Evolutionary conservation across 1,140 invertebrate genomes (phyloP).

Genomic region (Drosophila bipectinata): DNA sequence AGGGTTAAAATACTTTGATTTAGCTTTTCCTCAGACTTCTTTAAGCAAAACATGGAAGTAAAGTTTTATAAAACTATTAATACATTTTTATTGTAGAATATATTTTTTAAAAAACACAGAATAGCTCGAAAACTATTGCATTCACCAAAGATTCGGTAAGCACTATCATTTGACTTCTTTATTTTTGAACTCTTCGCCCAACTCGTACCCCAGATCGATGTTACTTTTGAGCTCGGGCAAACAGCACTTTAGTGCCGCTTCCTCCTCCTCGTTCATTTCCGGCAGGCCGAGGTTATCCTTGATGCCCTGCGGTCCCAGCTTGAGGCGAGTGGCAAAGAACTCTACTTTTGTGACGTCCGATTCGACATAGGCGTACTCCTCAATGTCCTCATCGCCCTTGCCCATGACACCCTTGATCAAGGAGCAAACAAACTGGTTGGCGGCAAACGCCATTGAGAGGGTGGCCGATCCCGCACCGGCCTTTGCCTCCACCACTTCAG

Average conservation of each 20-base stretch:
- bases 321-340: constrained; percentile 96
- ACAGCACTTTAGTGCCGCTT: constrained; percentile 91
- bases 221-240: constrained; percentile 96
- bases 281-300: constrained; percentile 96
- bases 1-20: not conserved
- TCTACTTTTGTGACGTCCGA: constrained; percentile 93
- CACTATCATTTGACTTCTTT: not conserved
- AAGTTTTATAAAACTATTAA: too few species aligned
- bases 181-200: constrained; percentile 6
- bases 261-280: constrained; percentile 92
- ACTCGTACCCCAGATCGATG: constrained; percentile 95
- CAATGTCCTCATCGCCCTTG: constrained; percentile 88
- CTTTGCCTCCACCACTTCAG: constrained; percentile 99
- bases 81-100: not conserved
- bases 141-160: too few species aligned
- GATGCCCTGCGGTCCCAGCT: constrained; percentile 95
- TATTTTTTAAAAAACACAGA: not conserved
- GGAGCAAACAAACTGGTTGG: constrained; percentile 93
- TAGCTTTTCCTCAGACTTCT: too few species aligned
- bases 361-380: constrained; percentile 96
- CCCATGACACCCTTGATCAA: constrained; percentile 92
- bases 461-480: constrained; percentile 98
- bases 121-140: too few species aligned
- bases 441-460: constrained; percentile 98
- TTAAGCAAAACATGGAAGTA: too few species aligned